A percentile compares a stretch with the other conserved stretches of the same genome.
Conservation (phyloP, 1,140 invertebrate genomes). For the Vanessa atalanta region DNA sequence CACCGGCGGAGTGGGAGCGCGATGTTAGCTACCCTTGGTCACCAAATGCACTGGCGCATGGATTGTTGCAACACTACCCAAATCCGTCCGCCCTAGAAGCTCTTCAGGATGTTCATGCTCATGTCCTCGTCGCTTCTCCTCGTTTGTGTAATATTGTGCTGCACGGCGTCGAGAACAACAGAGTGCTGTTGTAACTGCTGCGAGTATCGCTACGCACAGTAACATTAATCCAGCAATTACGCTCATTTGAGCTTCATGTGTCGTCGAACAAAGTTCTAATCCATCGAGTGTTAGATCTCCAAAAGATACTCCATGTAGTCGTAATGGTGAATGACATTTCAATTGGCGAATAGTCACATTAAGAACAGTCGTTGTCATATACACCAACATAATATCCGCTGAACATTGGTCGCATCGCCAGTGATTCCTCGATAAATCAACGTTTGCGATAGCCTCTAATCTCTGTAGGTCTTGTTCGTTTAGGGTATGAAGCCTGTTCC, state of each 20-base stretch:
- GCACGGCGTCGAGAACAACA: slow-evolving; percentile 84
- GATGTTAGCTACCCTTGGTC: slow-evolving; percentile 68
- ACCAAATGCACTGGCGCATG: slow-evolving; percentile 68
- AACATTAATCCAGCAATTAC: slow-evolving; percentile 82
- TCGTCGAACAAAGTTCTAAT: slow-evolving; percentile 80
- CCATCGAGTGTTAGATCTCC: slow-evolving; percentile 71
- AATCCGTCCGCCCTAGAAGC: slow-evolving; percentile 57
- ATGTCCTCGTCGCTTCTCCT: slow-evolving; percentile 83
- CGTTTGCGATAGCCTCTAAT: slow-evolving; percentile 77
- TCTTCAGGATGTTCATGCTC: slow-evolving; percentile 79
- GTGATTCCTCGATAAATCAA: slow-evolving; percentile 83
- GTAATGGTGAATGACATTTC: slow-evolving; percentile 79
- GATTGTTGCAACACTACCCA: slow-evolving; percentile 69
- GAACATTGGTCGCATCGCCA: slow-evolving; percentile 87
- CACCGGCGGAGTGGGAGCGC: slow-evolving; percentile 44
- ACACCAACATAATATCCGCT: slow-evolving; percentile 80
- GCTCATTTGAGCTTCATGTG: slow-evolving; percentile 81
- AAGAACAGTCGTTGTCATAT: slow-evolving; percentile 78
- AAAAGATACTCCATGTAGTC: slow-evolving; percentile 77
- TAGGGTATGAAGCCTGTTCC: slow-evolving; percentile 83
- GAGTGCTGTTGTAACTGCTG: slow-evolving; percentile 78
- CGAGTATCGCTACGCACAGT: slow-evolving; percentile 78
- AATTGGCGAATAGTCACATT: slow-evolving; percentile 77
- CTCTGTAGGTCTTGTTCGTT: slow-evolving; percentile 81
- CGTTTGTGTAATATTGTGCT: slow-evolving; percentile 87